Evolutionary conservation across 1,140 invertebrate species (phyloP).

Genomic region (Neotoxoptera formosana): DNA sequence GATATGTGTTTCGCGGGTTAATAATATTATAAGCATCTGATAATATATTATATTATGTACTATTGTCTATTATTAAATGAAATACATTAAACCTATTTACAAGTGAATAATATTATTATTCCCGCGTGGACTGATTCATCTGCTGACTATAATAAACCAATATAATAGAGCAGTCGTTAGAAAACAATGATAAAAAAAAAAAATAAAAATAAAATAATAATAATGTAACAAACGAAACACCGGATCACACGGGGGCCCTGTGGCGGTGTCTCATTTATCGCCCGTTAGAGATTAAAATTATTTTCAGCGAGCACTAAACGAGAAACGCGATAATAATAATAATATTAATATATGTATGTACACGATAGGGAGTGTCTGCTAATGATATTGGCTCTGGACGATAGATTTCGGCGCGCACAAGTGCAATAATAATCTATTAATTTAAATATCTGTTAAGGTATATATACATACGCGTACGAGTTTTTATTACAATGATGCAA

Average conservation of each 20-base stretch:
- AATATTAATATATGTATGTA: background rate
- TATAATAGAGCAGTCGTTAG: background rate
- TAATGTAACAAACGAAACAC: background rate
- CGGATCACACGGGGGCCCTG: no score
- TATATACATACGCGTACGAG: background rate
- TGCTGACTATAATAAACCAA: background rate
- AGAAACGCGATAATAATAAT: background rate
- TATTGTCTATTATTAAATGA: background rate
- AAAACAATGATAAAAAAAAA: background rate
- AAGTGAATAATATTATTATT: background rate
- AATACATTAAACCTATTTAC: background rate
- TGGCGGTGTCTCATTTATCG: background rate
- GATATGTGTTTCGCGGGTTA: background rate
- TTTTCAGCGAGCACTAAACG: background rate
- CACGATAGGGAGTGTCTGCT: slow-evolving; percentile 22
- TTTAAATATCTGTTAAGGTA: slow-evolving; percentile 30
- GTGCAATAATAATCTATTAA: slow-evolving; percentile 38
- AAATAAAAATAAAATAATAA: background rate
- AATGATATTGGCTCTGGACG: slow-evolving; percentile 5
- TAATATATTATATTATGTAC: background rate
- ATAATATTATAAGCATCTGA: background rate
- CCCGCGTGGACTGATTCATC: background rate
- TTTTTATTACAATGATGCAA: slow-evolving; percentile 15
- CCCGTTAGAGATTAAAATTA: background rate
- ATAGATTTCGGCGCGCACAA: slow-evolving; percentile 30